phyloP scores from a whole-genome alignment of 2,113 vertebrate species.

The Meles meles region DNA sequence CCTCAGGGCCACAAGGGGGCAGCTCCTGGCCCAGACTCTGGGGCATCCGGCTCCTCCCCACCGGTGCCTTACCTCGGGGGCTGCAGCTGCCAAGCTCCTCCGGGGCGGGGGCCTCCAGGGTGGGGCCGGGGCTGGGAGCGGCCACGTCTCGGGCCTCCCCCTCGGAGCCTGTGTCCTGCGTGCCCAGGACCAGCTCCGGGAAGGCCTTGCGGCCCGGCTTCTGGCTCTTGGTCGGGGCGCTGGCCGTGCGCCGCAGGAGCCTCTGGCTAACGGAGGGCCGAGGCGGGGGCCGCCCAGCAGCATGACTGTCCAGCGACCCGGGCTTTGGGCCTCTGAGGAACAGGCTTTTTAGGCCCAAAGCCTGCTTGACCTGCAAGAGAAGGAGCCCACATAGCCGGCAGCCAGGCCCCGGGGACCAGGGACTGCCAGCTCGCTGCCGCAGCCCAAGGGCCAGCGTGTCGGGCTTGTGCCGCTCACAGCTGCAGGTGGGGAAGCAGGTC shows the following conservation, averaged over 20 bases:
- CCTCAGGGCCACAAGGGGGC: conserved; percentile 84
- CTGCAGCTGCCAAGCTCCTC: conserved; percentile 83
- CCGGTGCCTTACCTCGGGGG: conserved; percentile 92
- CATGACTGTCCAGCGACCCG: conserved; percentile 98
- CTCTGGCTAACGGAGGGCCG: conserved; percentile 95
- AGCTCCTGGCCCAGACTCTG: conserved; percentile 69
- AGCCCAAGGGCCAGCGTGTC: accelerated
- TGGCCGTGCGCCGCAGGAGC: conserved; percentile 94
- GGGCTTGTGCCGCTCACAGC: neutral
- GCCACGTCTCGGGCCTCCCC: conserved; percentile 85
- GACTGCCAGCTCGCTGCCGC: neutral
- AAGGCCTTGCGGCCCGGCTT: conserved; percentile 91
- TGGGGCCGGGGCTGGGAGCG: conserved; percentile 82
- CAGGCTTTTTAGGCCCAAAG: conserved; percentile 96
- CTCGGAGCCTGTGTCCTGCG: conserved; percentile 89
- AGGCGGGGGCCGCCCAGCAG: conserved; percentile 92
- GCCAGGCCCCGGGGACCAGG: neutral
- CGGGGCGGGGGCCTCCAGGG: conserved; percentile 77
- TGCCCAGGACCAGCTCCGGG: conserved; percentile 89
- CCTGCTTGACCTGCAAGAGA: conserved; percentile 89
- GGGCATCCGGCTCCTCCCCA: conserved; percentile 71
- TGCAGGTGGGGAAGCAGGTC: accelerated
- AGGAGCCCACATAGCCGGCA: conserved; percentile 29
- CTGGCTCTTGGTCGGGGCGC: conserved; percentile 95
- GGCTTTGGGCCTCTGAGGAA: conserved; percentile 99